Conservation (phyloP, 1,140 invertebrate genomes). For the Pogonus chalceus region DNA sequence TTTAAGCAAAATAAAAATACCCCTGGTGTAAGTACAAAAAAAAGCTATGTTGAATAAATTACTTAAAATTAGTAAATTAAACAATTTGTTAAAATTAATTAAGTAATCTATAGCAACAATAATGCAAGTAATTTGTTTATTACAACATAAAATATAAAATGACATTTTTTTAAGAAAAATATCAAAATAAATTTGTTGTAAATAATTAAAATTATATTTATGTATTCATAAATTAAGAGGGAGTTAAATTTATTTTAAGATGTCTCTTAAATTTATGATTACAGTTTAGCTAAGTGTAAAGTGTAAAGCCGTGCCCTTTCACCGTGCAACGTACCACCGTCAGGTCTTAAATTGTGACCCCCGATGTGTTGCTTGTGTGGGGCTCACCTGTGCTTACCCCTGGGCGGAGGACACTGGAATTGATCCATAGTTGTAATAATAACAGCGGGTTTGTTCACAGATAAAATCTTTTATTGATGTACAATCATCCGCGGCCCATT, state of each 20-base stretch:
- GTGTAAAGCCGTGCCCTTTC: constrained; percentile 15
- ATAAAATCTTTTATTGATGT: constrained; percentile 77
- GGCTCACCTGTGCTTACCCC: constrained; percentile 67
- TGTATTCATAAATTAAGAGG: background rate
- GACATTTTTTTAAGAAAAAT: too few species aligned
- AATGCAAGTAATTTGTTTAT: too few species aligned
- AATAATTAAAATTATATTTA: constrained; percentile 5
- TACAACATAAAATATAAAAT: too few species aligned
- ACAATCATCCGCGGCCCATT: constrained; percentile 73
- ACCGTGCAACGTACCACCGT: constrained; percentile 20
- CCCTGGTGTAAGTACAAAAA: too few species aligned
- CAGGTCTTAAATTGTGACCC: constrained; percentile 15
- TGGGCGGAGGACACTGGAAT: constrained; percentile 77
- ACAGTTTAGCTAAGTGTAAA: background rate
- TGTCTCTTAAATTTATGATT: background rate
- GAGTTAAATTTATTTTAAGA: background rate
- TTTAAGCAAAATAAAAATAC: too few species aligned
- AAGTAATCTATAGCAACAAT: too few species aligned
- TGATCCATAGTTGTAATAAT: constrained; percentile 83
- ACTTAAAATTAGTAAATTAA: too few species aligned
- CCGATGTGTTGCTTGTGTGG: constrained; percentile 22
- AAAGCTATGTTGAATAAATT: too few species aligned
- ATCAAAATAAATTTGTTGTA: too few species aligned
- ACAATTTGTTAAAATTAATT: too few species aligned
- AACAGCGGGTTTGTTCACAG: constrained; percentile 79